A percentile compares a stretch with the other conserved stretches of the same genome.
Evolutionary conservation across 2,113 vertebrate species (phyloP).

Genomic region (Fulica atra): DNA sequence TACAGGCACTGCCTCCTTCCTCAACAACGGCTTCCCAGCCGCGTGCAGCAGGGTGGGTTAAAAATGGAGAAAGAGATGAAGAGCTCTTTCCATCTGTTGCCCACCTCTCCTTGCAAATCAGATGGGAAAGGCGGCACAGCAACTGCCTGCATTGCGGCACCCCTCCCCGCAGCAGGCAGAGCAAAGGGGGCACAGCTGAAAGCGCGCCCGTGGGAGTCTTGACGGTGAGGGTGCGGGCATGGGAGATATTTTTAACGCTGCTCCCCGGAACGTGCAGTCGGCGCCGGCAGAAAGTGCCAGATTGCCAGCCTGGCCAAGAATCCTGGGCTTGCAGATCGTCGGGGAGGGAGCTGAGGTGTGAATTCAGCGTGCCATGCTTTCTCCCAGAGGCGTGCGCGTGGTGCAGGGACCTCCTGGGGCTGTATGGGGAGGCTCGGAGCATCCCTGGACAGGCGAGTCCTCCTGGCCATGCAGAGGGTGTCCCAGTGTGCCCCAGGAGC

Average conservation of each 20-base stretch:
- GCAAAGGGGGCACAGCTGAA: not conserved
- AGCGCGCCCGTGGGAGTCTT: not conserved
- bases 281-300: slow-evolving; percentile 19
- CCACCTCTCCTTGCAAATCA: not conserved
- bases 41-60: not conserved
- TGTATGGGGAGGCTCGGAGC: not conserved
- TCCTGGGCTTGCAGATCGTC: not conserved
- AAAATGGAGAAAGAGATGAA: not conserved
- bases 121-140: not conserved
- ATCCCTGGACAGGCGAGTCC: fast-evolving
- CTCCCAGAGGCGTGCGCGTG: not conserved
- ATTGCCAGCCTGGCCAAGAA: slow-evolving; percentile 13
- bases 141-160: not conserved
- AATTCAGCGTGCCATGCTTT: not conserved
- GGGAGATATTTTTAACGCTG: not conserved
- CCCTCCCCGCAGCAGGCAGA: not conserved
- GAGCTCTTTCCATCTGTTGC: not conserved
- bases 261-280: slow-evolving; percentile 14
- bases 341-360: not conserved
- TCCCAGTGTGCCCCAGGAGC: fast-evolving
- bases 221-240: not conserved
- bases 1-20: not conserved
- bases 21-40: slow-evolving; percentile 23
- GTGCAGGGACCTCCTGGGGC: not conserved
- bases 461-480: fast-evolving